These are phyloP conservation scores for Drosophila falleni DNA, from an alignment of 2,888 invertebrate genomes.

Conservation along the genomic window DNA sequence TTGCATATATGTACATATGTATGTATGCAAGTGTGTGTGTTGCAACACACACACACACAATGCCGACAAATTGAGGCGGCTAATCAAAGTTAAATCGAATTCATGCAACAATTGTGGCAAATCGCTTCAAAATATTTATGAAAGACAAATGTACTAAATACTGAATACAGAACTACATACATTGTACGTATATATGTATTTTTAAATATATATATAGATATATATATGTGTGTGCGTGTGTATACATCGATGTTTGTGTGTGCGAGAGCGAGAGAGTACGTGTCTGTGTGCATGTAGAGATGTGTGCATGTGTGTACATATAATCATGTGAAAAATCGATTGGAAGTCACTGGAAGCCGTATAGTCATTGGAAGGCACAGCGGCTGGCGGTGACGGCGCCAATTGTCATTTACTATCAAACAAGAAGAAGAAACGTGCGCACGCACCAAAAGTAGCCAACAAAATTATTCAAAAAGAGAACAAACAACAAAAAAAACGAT, in stretches of 20 bases:
- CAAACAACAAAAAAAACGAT: constrained; percentile 15
- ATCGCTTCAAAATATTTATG: constrained; percentile 44
- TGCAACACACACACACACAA: constrained; percentile 6
- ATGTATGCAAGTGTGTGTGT: constrained; percentile 7
- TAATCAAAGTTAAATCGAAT: constrained; percentile 14
- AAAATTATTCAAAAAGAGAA: constrained; percentile 18
- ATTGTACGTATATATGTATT: constrained; percentile 7
- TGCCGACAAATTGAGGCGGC: constrained; percentile 43
- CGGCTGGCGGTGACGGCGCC: constrained; percentile 68
- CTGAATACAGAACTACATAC: constrained; percentile 9
- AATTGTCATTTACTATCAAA: constrained; percentile 75
- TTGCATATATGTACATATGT: neutral
- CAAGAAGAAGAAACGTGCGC: constrained; percentile 74
- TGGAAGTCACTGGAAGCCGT: constrained; percentile 73
- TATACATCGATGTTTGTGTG: constrained; percentile 17
- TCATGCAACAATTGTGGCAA: constrained; percentile 46
- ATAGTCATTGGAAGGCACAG: constrained; percentile 61
- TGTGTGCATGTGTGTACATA: constrained; percentile 54
- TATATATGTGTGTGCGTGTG: constrained; percentile 30
- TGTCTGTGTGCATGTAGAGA: constrained; percentile 46
- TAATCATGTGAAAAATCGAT: constrained; percentile 85
- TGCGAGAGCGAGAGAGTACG: constrained; percentile 28
- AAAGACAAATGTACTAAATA: constrained; percentile 23
- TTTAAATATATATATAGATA: too few species aligned
- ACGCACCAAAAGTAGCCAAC: constrained; percentile 54